A percentile compares a stretch with the other conserved stretches of the same genome.
phyloP scores from a whole-genome alignment of 1,140 invertebrate species.

The Drosophila neocordata region DNA sequence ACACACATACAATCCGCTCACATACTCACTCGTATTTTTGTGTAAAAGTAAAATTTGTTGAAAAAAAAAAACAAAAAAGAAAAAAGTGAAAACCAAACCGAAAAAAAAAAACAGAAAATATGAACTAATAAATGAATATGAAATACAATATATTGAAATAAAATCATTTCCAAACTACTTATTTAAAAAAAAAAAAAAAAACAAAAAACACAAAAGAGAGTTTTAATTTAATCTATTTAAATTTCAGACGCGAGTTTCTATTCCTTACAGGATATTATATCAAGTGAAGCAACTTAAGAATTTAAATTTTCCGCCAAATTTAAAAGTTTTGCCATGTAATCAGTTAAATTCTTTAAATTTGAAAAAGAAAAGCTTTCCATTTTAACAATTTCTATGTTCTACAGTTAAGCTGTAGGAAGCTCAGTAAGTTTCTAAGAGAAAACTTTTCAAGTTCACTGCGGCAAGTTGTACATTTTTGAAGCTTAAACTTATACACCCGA shows the following conservation, averaged over 20 bases:
- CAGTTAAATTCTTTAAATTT: no score
- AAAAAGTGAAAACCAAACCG: no score
- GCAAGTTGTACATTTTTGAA: background rate
- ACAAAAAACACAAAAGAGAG: no score
- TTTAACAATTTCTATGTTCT: background rate
- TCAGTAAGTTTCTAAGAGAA: background rate
- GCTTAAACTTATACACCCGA: background rate
- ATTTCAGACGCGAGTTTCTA: no score
- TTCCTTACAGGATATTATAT: no score
- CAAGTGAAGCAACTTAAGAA: no score
- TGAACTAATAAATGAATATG: conserved; percentile 77
- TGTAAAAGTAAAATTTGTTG: conserved; percentile 42
- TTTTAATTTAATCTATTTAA: conserved; percentile 1
- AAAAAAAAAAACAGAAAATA: conserved; percentile 67
- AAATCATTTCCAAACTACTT: conserved; percentile 77
- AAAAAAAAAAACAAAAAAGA: background rate
- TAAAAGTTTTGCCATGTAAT: no score
- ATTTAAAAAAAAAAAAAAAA: conserved; percentile 51
- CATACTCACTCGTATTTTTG: conserved; percentile 64
- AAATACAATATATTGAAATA: conserved; percentile 74
- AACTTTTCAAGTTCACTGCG: background rate
- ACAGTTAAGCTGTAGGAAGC: background rate
- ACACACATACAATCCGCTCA: conserved; percentile 9
- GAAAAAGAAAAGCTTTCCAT: background rate
- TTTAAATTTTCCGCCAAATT: no score